Base-by-base conservation (phyloP, 2,113 vertebrate genomes). In the Nanger granti region DNA sequence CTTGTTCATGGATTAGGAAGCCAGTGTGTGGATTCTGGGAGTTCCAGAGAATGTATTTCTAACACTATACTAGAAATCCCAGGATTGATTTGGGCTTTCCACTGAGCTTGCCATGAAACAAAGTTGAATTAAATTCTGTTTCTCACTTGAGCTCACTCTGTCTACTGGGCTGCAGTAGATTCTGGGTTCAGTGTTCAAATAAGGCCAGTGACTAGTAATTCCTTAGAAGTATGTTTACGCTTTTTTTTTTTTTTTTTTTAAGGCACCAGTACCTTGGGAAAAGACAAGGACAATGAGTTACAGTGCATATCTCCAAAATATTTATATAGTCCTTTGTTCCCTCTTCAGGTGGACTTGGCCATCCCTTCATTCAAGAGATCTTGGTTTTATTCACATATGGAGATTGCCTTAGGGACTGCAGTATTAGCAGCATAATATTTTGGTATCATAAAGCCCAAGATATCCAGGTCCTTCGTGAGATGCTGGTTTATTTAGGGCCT, bases 41-140 rank as follows among this genome's bases (percentile, higher is more conserved):
- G 64, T 73, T 79, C 22, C 69, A 83, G 64, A 87, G 11, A 87
- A 86, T 57, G 49, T 52, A 17, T 69, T 84, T 73, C 52, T 29
- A 64, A 62, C 6, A 62, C 34, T 31, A 14, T 66, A 52, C 73
- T 87, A 95, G 26, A 93, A 95, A 95, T 87, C 83, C 79, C 24
- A 87, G 49, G 55, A 69, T 24, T 22, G 31, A 83, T 66, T 83
- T 85, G 29, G 91, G 66, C n/a, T 87, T 93, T 91, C 57, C 31
- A 93, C 82, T 76, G 76, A 91, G 14, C 31, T 95, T 87, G 83
- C 8, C 26, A 57, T 59, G 26, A 94, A 97, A 90, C 49, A 91
- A 69, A 97, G 20, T 87, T 60, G 37, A 90, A 59, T 96, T 34
- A 93, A 95, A 89, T 96, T 96, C 18, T 55, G 29, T 57, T 92